phyloP scores from a whole-genome alignment of 1,140 invertebrate genomes.

The Branchinecta lindahli region DNA sequence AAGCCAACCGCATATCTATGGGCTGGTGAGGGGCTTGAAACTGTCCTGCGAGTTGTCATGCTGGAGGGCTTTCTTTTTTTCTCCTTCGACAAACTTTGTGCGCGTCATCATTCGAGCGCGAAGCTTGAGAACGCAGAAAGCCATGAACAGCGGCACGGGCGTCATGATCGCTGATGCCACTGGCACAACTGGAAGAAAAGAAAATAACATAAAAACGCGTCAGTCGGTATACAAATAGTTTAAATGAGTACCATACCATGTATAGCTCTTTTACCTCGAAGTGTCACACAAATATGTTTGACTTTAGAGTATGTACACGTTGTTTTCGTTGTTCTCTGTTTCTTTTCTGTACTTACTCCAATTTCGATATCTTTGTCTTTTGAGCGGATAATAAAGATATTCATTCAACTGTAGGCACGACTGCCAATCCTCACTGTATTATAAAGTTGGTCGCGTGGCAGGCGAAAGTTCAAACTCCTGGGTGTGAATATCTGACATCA shows the following conservation, averaged over 20 bases:
- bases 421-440: no score
- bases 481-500: no score
- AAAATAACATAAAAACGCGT: slow-evolving; percentile 21
- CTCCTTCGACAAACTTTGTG: not conserved
- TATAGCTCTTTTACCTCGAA: no score
- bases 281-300: no score
- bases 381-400: not conserved
- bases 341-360: slow-evolving; percentile 2
- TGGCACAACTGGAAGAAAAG: slow-evolving; percentile 48
- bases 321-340: not conserved
- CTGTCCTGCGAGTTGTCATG: no score
- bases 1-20: no score
- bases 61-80: not conserved
- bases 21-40: no score
- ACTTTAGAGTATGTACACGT: no score
- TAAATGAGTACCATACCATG: no score
- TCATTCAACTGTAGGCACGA: no score
- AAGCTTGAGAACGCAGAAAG: not conserved
- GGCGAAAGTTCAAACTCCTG: no score
- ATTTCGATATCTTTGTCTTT: not conserved
- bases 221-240: not conserved
- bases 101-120: not conserved
- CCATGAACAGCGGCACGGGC: slow-evolving; percentile 54
- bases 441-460: no score
- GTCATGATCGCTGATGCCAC: slow-evolving; percentile 85